phyloP scores from a whole-genome alignment of 2,888 invertebrate species.

The Cordilura impudica region DNA sequence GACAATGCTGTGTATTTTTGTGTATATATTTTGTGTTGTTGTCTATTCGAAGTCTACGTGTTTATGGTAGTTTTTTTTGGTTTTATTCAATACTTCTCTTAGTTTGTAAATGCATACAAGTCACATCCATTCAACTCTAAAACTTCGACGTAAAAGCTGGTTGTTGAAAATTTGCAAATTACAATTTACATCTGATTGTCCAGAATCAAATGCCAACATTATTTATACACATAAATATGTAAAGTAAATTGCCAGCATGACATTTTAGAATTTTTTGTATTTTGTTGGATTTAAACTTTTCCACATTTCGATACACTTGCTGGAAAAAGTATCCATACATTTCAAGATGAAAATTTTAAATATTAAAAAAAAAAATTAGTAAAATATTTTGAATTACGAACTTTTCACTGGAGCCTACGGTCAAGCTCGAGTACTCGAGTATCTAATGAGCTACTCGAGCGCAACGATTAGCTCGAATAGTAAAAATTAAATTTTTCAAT shows the following conservation, averaged over 20 bases:
- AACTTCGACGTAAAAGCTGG: slow-evolving; percentile 26
- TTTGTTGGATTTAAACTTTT: not conserved
- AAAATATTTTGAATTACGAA: too few species aligned
- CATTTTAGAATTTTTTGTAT: slow-evolving; percentile 12
- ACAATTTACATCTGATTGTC: slow-evolving; percentile 56
- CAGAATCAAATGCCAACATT: slow-evolving; percentile 51
- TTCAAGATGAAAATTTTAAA: too few species aligned
- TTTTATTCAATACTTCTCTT: too few species aligned
- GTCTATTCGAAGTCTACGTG: slow-evolving; percentile 4
- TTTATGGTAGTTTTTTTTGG: not conserved
- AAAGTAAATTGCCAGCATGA: slow-evolving; percentile 55
- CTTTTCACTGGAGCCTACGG: too few species aligned
- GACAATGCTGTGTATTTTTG: not conserved
- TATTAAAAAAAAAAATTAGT: too few species aligned
- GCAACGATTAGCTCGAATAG: too few species aligned
- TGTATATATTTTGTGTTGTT: not conserved
- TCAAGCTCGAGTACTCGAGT: too few species aligned
- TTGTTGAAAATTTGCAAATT: slow-evolving; percentile 53
- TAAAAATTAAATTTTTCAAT: too few species aligned
- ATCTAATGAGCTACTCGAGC: too few species aligned
- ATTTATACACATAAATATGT: slow-evolving; percentile 41
- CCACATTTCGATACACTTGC: too few species aligned
- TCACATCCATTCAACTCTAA: too few species aligned
- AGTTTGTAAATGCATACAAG: not conserved
- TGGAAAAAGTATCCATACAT: too few species aligned